Conservation (phyloP, 2,113 vertebrate genomes). For the Oncorhynchus clarkii region DNA sequence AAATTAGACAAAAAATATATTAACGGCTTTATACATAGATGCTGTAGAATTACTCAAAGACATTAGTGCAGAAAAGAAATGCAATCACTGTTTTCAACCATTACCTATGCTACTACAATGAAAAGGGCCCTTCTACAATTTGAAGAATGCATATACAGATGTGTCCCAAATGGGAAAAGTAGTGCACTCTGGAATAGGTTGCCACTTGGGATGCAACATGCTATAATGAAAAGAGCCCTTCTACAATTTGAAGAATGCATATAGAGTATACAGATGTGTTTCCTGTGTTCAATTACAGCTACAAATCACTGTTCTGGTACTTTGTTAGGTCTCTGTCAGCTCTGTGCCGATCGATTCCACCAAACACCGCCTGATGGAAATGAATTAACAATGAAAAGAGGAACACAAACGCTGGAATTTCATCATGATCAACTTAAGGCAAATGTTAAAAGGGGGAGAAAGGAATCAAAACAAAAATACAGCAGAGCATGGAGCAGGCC, state of each 20-base stretch:
- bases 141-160: background rate
- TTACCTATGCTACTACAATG: no score
- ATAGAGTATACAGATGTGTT: background rate
- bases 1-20: background rate
- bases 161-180: background rate
- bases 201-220: no score
- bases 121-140: no score
- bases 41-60: no score
- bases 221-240: background rate
- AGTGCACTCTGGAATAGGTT: background rate
- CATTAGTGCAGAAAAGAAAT: no score
- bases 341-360: conserved; percentile 15
- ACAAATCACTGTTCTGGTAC: conserved; percentile 34
- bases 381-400: conserved; percentile 44
- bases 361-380: conserved; percentile 50
- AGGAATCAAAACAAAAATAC: conserved; percentile 68
- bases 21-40: background rate
- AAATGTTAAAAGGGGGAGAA: conserved; percentile 48
- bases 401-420: conserved; percentile 50
- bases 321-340: conserved; percentile 27
- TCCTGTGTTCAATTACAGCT: conserved; percentile 26
- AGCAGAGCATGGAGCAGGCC: conserved; percentile 6
- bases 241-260: background rate
- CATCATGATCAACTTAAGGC: conserved; percentile 51
- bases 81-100: no score